These are phyloP conservation scores for Acanthopagrus latus DNA, from an alignment of 2,797 vertebrate species.

Conservation along the genomic window DNA sequence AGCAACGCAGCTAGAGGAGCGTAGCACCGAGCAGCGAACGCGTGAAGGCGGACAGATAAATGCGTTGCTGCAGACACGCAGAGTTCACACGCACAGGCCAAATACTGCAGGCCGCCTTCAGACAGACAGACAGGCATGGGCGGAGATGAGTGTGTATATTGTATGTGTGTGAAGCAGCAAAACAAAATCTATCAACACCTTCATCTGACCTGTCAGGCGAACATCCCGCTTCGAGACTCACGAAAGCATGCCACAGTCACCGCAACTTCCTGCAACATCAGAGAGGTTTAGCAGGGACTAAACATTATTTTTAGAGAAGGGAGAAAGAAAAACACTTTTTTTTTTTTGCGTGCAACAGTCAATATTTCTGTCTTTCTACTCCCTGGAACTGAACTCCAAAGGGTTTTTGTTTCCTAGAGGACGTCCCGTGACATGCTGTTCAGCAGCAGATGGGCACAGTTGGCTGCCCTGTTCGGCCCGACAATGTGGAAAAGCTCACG, in stretches of 20 bases:
- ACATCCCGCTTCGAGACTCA: background rate
- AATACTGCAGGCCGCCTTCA: conserved; percentile 77
- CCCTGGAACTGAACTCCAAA: background rate
- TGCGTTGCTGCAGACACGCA: conserved; percentile 37
- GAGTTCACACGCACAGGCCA: conserved; percentile 70
- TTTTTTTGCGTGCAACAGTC: background rate
- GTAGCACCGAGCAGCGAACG: conserved; percentile 2
- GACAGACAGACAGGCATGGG: conserved; percentile 42
- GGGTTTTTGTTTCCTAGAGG: background rate
- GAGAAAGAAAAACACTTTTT: background rate
- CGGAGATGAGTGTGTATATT: conserved; percentile 25
- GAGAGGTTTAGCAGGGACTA: background rate
- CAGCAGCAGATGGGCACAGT: conserved; percentile 40
- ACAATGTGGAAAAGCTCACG: conserved; percentile 24
- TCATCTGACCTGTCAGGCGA: conserved; percentile 11
- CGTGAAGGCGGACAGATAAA: conserved; percentile 45
- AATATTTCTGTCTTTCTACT: background rate
- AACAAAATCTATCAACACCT: background rate
- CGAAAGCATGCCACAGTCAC: background rate
- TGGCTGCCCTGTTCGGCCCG: background rate
- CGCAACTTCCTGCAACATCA: background rate
- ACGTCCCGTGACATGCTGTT: conserved; percentile 25
- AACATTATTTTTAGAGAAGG: no score
- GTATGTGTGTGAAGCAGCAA: background rate
- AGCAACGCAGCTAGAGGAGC: background rate